Evolutionary conservation across 2,888 invertebrate species (phyloP), one percentile per base, ranked within the genome.

Genomic region (Polyploca ridens): DNA sequence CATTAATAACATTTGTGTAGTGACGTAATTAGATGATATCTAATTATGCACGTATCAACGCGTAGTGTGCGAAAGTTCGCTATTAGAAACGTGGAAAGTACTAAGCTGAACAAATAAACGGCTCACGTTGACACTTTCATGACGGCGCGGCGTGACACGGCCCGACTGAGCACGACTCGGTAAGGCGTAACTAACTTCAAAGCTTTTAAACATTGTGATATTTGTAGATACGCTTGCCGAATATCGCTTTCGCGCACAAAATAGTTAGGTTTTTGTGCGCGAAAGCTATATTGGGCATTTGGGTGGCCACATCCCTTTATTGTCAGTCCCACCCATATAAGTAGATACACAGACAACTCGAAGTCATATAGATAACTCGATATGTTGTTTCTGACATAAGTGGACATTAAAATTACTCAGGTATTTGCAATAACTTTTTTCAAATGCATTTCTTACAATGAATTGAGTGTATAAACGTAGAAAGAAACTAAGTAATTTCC

Each of bases 61-160:
- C 10, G 19, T 19, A 62, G 19, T 58, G 19, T 65, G 59, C 35
- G 69, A 73, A 69, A 70, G 66, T 69, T 19, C 59, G 65, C 66
- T 71, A 76, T 78, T 81, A 77, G 79, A 77, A 77, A 77, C 68
- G 70, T 74, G 62, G 77, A 77, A 78, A 82, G 73, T 70, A 66
- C 64, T 69, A 69, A 62, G 63, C 35, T 66, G 65, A 66, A 65
- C 63, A 65, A 66, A 66, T 62, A 66, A 41, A 66, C 67, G 63
- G 35, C 41, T 60, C 41, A 60, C 16, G 54, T 54, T n/a, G 54
- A 54, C 60, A 65, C 74, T 71, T 68, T 75, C 64, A 66, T 70
- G 63, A 46, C 46, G 7, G 46, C 6, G 66, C 63, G 54, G 54
- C 14, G 49, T 2, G n/a, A 67, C 41, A n/a, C 41, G 62, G 64